These are phyloP conservation scores for Anagrus nilaparvatae DNA, from an alignment of 1,140 invertebrate genomes.

Conservation along the genomic window DNA sequence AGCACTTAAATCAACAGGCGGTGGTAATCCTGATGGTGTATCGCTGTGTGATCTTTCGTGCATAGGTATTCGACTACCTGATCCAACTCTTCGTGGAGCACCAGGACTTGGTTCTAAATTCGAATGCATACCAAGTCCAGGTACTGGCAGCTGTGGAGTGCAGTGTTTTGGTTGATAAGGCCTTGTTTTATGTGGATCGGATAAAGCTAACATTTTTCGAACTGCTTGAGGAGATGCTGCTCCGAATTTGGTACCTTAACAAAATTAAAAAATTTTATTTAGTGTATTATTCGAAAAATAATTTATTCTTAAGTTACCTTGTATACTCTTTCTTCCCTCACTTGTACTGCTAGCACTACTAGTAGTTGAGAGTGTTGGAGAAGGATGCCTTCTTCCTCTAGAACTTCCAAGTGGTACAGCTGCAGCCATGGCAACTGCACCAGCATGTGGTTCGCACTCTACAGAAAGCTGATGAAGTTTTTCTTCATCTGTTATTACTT, in stretches of 20 bases:
- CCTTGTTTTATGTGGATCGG: slow-evolving; percentile 75
- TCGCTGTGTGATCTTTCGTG: slow-evolving; percentile 87
- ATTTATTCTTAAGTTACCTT: slow-evolving; percentile 25
- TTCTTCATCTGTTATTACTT: slow-evolving; percentile 86
- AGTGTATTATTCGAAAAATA: neutral
- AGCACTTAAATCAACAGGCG: slow-evolving; percentile 81
- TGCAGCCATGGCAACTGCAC: slow-evolving; percentile 46
- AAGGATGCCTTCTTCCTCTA: slow-evolving; percentile 64
- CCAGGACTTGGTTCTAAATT: slow-evolving; percentile 52
- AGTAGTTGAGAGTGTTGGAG: slow-evolving; percentile 80
- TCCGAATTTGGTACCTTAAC: slow-evolving; percentile 59
- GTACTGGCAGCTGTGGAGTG: slow-evolving; percentile 38
- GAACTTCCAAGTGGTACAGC: slow-evolving; percentile 38
- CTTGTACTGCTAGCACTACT: slow-evolving; percentile 82
- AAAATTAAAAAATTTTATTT: slow-evolving; percentile 1
- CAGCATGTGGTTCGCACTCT: slow-evolving; percentile 71
- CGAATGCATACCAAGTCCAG: slow-evolving; percentile 37
- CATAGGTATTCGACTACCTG: slow-evolving; percentile 48
- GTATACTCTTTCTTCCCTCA: slow-evolving; percentile 56
- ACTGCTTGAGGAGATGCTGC: slow-evolving; percentile 93
- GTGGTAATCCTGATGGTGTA: slow-evolving; percentile 64
- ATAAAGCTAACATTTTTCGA: slow-evolving; percentile 81
- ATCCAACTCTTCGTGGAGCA: slow-evolving; percentile 56
- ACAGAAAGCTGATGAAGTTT: slow-evolving; percentile 78
- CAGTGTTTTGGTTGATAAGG: slow-evolving; percentile 71